Evolutionary conservation across 2,888 invertebrate genomes (phyloP), one percentile per base, ranked within the genome.

Genomic region (Drosophila atripex): DNA sequence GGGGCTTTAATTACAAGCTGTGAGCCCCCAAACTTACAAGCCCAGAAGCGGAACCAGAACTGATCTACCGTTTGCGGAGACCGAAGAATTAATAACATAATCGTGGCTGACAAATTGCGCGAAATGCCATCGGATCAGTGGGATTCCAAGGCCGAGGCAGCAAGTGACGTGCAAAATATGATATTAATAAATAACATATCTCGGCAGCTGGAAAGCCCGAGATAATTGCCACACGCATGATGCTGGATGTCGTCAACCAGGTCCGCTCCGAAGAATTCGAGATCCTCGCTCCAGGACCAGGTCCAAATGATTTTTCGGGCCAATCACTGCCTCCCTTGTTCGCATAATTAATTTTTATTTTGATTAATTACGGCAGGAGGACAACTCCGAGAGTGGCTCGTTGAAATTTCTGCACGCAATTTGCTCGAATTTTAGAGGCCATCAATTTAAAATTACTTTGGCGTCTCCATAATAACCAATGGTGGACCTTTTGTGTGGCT

Each of bases 261-360:
- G 14, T 1, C 38, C 6, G 49, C 54, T 52, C 51, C 39, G 57
- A 45, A 38, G 38, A 39, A 32, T 64, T 53, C 21, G 21, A 53
- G 16, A 11, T 52, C 63, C 68, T 65, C 51, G 49, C 51, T 49
- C 28, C 39, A 35, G 41, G 25, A 51, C 39, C 21, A 39, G 50
- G 28, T 59, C 18, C 57, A 39, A 46, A 23, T 32, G 16, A 25
- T 28, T 12, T 28, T 52, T 41, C 9, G 16, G 32, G 9, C 49
- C 21, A 50, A 45, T 63, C 41, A 30, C 21, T 14, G 54, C 52
- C 43, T 53, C 45, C 63, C 58, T 54, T 64, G 25, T 58, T 49
- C 71, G 76, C 80, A 78, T 84, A 85, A 84, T 82, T 82, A 84
- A 85, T 80, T 80, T 78, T 50, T 56, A 73, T 73, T 78, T 85